Conservation (phyloP, 2,797 vertebrate genomes). For the Ptychadena robeensis region DNA sequence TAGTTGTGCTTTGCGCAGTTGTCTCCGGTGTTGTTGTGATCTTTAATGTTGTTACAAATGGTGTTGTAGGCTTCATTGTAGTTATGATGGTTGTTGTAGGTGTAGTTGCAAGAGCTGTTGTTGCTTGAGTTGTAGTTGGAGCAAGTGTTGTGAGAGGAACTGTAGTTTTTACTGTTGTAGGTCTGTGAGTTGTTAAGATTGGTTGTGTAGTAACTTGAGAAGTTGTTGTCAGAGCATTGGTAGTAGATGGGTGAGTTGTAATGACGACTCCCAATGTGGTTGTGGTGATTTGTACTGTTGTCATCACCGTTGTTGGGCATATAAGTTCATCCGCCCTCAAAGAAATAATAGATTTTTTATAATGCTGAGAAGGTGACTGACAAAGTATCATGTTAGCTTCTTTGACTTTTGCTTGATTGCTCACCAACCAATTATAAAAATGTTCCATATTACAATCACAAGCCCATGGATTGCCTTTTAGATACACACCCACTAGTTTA, state of each 20-base stretch:
- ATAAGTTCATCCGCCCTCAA: conserved; percentile 71
- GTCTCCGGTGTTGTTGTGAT: neutral
- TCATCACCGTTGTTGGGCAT: conserved; percentile 67
- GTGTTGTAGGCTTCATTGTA: neutral
- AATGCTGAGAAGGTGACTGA: conserved; percentile 71
- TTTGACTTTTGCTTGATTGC: conserved; percentile 65
- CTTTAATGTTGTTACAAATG: conserved; percentile 2
- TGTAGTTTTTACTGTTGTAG: conserved; percentile 10
- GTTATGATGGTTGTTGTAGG: neutral
- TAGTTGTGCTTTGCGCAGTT: conserved; percentile 1
- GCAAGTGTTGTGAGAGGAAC: neutral
- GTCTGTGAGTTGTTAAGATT: conserved; percentile 9
- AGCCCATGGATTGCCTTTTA: conserved; percentile 79
- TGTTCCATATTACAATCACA: conserved; percentile 81
- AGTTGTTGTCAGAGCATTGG: neutral
- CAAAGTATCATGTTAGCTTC: conserved; percentile 66
- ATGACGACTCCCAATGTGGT: neutral
- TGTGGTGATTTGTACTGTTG: neutral
- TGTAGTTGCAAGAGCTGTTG: neutral
- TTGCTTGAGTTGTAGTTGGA: neutral
- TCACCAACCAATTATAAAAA: conserved; percentile 73
- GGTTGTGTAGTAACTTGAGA: conserved; percentile 2
- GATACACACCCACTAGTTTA: conserved; percentile 72
- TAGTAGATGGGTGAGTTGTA: conserved; percentile 34
- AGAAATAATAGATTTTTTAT: conserved; percentile 63